These are phyloP conservation scores for Dolichoris vasculosae DNA, from an alignment of 1,140 invertebrate species.

Conservation along the genomic window DNA sequence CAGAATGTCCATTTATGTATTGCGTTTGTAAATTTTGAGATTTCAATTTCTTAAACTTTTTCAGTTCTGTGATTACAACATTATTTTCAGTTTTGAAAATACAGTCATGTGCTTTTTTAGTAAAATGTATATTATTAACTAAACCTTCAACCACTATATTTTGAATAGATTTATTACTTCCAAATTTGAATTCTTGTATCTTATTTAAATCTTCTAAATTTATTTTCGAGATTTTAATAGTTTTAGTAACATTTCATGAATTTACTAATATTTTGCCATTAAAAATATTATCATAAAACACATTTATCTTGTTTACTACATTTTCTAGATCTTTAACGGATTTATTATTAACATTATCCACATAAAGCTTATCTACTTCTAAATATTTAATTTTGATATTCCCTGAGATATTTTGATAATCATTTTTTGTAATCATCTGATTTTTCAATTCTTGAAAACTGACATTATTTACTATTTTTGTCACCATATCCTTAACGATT, in stretches of 20 bases:
- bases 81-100: slow-evolving; percentile 57
- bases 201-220: slow-evolving; percentile 53
- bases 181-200: slow-evolving; percentile 56
- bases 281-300: not conserved
- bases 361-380: slow-evolving; percentile 52
- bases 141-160: slow-evolving; percentile 58
- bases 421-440: slow-evolving; percentile 51
- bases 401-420: slow-evolving; percentile 55
- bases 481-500: slow-evolving; percentile 51
- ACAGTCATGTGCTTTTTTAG: slow-evolving; percentile 55
- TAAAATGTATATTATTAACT: slow-evolving; percentile 61
- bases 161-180: slow-evolving; percentile 52
- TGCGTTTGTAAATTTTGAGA: slow-evolving; percentile 48
- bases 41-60: slow-evolving; percentile 54
- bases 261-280: slow-evolving; percentile 38
- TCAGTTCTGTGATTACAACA: slow-evolving; percentile 54
- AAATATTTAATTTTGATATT: slow-evolving; percentile 56
- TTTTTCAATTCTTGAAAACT: slow-evolving; percentile 56
- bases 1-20: slow-evolving; percentile 57
- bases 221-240: slow-evolving; percentile 54
- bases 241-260: slow-evolving; percentile 54
- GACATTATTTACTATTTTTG: slow-evolving; percentile 56
- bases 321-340: slow-evolving; percentile 51
- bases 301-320: not conserved
- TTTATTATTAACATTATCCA: slow-evolving; percentile 57